Percentiles rank a stretch among this genome's conserved stretches.
phyloP scores from a whole-genome alignment of 2,797 vertebrate species.

The Threskiornis aethiopicus region DNA sequence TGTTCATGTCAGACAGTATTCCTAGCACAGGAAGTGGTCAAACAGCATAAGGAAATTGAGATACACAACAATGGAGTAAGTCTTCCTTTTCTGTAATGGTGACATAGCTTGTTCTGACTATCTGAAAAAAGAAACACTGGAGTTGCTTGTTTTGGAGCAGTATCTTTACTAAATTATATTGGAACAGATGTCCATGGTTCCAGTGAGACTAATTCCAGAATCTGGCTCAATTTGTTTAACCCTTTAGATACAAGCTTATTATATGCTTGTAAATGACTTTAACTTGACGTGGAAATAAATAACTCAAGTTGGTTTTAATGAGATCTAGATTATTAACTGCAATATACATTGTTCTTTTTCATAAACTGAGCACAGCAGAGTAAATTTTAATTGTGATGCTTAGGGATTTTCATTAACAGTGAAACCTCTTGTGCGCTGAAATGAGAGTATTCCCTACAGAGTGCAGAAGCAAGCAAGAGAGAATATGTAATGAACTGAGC shows the following conservation, averaged over 20 bases:
- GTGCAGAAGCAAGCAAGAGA: background rate
- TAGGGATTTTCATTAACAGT: slow-evolving; percentile 43
- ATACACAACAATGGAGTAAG: background rate
- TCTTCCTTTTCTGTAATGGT: background rate
- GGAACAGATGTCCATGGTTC: background rate
- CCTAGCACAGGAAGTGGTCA: background rate
- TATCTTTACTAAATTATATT: background rate
- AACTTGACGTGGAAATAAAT: background rate
- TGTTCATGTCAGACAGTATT: background rate
- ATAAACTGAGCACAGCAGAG: background rate
- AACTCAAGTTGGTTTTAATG: background rate
- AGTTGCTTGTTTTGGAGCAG: background rate
- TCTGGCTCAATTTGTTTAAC: background rate
- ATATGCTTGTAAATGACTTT: background rate
- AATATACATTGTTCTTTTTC: background rate
- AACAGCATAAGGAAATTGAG: background rate
- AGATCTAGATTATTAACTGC: slow-evolving; percentile 1
- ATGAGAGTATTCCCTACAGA: slow-evolving; percentile 18
- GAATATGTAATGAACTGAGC: slow-evolving; percentile 44
- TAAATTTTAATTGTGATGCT: slow-evolving; percentile 39
- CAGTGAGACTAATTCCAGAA: background rate
- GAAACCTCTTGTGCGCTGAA: background rate
- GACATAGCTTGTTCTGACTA: background rate
- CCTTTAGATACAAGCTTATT: background rate
- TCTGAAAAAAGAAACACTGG: background rate